Evolutionary conservation across 2,888 invertebrate species (phyloP).

Genomic region (Cremastinae sp.): DNA sequence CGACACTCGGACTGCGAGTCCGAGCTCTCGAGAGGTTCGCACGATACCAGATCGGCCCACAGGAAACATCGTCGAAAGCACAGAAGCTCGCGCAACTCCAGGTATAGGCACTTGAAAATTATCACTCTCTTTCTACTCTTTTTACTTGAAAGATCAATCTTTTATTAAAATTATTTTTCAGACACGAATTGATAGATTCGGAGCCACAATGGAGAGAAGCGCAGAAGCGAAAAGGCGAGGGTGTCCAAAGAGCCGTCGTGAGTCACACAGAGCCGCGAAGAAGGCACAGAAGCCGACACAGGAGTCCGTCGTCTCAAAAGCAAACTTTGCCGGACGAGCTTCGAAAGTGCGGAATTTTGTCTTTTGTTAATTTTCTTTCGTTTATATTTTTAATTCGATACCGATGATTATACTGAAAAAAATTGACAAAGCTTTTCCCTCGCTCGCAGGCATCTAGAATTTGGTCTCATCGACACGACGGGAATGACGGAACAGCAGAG

Average conservation of each 20-base stretch:
- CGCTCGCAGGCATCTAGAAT: constrained; percentile 88
- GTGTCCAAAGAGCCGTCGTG: constrained; percentile 78
- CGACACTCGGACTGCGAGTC: constrained; percentile 94
- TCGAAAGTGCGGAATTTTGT: constrained; percentile 73
- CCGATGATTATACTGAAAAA: too few species aligned
- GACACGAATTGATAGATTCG: constrained; percentile 90
- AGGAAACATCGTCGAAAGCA: constrained; percentile 87
- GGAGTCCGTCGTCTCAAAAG: constrained; percentile 79
- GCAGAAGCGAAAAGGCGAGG: constrained; percentile 87
- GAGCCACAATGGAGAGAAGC: constrained; percentile 95
- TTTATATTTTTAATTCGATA: too few species aligned
- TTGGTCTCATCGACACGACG: constrained; percentile 92
- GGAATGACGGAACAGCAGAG: constrained; percentile 94
- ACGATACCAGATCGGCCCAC: constrained; percentile 85
- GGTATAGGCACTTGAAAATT: constrained; percentile 65
- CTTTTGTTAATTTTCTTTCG: neutral
- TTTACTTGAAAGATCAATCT: neutral
- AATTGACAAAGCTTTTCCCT: neutral
- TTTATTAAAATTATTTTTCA: constrained; percentile 68
- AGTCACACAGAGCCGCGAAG: constrained; percentile 75
- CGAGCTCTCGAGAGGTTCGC: constrained; percentile 91
- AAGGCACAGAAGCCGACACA: constrained; percentile 77
- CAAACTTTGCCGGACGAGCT: constrained; percentile 77
- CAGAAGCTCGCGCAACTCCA: constrained; percentile 87
- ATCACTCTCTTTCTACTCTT: neutral